A percentile compares a stretch with the other conserved stretches of the same genome.
phyloP scores from a whole-genome alignment of 2,888 invertebrate genomes.

The Stratiomys singularior region DNA sequence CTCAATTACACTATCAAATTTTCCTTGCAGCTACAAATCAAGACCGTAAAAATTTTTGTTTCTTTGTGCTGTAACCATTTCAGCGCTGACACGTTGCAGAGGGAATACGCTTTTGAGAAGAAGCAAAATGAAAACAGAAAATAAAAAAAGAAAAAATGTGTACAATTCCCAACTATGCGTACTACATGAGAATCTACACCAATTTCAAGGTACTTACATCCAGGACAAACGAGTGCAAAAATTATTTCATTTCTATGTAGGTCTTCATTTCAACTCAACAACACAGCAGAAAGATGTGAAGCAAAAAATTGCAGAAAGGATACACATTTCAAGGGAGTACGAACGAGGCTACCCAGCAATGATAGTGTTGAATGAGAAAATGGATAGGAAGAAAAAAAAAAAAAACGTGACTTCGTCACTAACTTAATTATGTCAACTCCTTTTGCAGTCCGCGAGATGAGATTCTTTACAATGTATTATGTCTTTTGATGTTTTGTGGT shows the following conservation, averaged over 20 bases:
- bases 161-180: too few species aligned
- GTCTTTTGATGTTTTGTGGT: too few species aligned
- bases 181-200: neutral
- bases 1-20: too few species aligned
- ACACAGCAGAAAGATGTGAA: neutral
- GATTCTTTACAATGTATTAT: neutral
- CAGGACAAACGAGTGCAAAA: slow-evolving; percentile 5
- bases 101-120: too few species aligned
- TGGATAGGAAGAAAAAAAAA: neutral
- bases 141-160: too few species aligned
- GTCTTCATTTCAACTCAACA: neutral
- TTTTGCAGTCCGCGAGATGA: slow-evolving; percentile 12
- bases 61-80: too few species aligned
- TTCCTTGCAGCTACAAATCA: too few species aligned
- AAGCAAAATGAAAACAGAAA: too few species aligned
- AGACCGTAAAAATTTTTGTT: too few species aligned
- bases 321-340: neutral
- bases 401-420: slow-evolving; percentile 2
- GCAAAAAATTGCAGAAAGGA: neutral
- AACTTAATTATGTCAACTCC: slow-evolving; percentile 32
- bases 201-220: slow-evolving; percentile 1
- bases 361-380: neutral
- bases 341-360: neutral
- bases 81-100: too few species aligned
- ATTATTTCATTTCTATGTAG: neutral